A percentile compares a stretch with the other conserved stretches of the same genome.
Conservation (phyloP, 2,113 vertebrate species). For the Xiphophorus couchianus region DNA sequence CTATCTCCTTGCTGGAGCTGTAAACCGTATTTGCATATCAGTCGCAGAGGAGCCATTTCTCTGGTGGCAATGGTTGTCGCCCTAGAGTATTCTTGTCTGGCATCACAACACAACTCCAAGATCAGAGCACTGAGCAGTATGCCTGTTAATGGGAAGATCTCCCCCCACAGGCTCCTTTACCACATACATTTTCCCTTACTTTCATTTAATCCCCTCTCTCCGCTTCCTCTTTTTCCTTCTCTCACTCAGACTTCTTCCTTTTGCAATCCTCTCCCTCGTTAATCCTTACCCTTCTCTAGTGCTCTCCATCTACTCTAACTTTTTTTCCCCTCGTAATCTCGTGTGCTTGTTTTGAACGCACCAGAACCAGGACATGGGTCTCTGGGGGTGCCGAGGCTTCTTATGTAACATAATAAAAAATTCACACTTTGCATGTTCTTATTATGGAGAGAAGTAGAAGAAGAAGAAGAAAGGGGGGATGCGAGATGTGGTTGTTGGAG, state of each 20-base stretch:
- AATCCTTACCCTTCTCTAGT: conserved; percentile 13
- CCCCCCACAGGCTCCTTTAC: conserved; percentile 70
- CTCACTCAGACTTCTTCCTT: conserved; percentile 34
- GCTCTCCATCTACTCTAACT: conserved; percentile 45
- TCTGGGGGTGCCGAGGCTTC: conserved; percentile 71
- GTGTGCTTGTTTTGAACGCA: conserved; percentile 74
- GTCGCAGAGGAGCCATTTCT: conserved; percentile 68
- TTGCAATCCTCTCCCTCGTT: conserved; percentile 30
- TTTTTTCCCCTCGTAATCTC: conserved; percentile 32
- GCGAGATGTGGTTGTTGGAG: conserved; percentile 17
- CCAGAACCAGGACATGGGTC: conserved; percentile 78
- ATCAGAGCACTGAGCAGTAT: conserved; percentile 71
- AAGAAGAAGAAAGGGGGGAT: conserved; percentile 7
- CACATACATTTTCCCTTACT: conserved; percentile 55
- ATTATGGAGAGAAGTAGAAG: conserved; percentile 58
- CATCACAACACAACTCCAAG: conserved; percentile 73
- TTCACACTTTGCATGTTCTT: conserved; percentile 80
- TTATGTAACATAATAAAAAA: conserved; percentile 84
- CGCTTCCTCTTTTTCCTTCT: conserved; percentile 28
- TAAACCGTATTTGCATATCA: conserved; percentile 71
- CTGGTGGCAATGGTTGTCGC: conserved; percentile 65
- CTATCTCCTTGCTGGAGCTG: conserved; percentile 27
- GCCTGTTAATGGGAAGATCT: conserved; percentile 73
- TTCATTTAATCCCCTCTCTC: conserved; percentile 63
- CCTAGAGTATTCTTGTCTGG: conserved; percentile 77